Percentiles rank a stretch among this genome's conserved stretches.
Conservation (phyloP, 2,113 vertebrate genomes). For the Ochotona curzoniae region DNA sequence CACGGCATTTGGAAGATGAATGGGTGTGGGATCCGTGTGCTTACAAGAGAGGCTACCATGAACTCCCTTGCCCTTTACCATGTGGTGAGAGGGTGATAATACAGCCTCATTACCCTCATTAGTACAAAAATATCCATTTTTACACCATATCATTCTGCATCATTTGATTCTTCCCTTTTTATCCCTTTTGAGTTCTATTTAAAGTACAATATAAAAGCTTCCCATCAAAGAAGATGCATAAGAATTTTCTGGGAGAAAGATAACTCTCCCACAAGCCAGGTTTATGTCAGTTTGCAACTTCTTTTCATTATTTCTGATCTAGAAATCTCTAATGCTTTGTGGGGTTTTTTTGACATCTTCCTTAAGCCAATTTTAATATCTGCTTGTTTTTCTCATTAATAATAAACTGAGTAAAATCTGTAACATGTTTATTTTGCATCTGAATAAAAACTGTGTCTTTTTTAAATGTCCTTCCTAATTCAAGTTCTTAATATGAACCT, state of each 20-base stretch:
- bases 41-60: background rate
- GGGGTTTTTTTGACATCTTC: background rate
- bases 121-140: background rate
- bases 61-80: background rate
- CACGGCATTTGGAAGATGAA: background rate
- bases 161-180: background rate
- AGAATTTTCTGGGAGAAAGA: background rate
- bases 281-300: background rate
- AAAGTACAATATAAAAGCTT: conserved; percentile 17
- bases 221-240: background rate
- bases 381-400: background rate
- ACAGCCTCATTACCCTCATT: background rate
- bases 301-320: conserved; percentile 53
- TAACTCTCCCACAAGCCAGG: background rate
- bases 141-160: background rate
- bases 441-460: conserved; percentile 26
- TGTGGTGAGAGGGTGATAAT: too few relatives aligned
- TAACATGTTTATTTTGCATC: background rate
- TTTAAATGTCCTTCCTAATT: background rate
- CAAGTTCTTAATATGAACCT: background rate
- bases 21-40: background rate
- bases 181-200: conserved; percentile 7
- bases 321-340: conserved; percentile 2
- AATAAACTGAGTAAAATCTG: conserved; percentile 6
- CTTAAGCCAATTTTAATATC: background rate